Evolutionary conservation across 2,888 invertebrate species (phyloP), one percentile per base, ranked within the genome.

Genomic region (Nebria brevicollis): DNA sequence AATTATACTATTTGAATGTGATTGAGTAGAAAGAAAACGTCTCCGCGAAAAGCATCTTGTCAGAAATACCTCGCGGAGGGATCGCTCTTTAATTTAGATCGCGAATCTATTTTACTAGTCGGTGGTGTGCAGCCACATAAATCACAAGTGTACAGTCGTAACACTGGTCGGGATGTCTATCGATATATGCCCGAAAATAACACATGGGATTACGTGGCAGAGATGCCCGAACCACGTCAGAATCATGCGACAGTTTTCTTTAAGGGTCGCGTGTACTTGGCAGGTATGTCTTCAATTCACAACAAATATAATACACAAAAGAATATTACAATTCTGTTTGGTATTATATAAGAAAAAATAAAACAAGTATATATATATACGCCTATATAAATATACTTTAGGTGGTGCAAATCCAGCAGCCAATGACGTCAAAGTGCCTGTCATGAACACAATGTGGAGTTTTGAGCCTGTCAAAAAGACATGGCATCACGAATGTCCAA

Each of bases 101-200:
- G 91, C 43, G 93, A 93, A 85, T 91, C 93, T 0, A 91, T 94
- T 4, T 87, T 94, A 11, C 91, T 94, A 15, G 93, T 94, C 85
- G 94, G 94, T 5, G 94, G 94, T 2, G 91, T 93, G 34, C 93
- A 94, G 87, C 93, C 93, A 5, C 93, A 93, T 84, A 89, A 89
- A 13, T 87, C 90, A 3, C 92, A 92, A 83, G 92, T 92, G 0
- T 84, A 88, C 0, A 90, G 90, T 0, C 89, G 90, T 26, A 93
- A 93, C 83, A 91, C 91, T 2, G 94, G 93, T 6, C 93, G 91
- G 85, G 92, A 93, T 85, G 92, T 94, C 72, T 89, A 88, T 83
- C 84, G 92, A 84, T 94, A 92, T 84, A 90, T 92, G 84, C 91
- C 93, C 0, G 90, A 91, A 8, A 89, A 89, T 6, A 93, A 94